phyloP scores from a whole-genome alignment of 2,113 vertebrate genomes.

The Paratilapia polleni region DNA sequence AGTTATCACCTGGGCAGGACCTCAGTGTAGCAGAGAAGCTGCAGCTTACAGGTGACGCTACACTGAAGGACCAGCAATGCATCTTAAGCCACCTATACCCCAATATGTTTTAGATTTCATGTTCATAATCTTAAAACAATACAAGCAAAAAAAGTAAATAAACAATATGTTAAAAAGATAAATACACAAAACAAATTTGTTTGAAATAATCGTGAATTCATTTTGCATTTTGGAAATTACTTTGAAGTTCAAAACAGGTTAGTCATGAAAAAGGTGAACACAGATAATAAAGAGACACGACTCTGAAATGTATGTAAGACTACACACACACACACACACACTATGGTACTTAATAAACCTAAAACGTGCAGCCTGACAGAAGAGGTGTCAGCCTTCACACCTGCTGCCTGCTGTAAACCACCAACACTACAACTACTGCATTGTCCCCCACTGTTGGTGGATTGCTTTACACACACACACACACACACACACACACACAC shows the following conservation, averaged over 20 bases:
- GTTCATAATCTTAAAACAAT: background rate
- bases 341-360: conserved; percentile 36
- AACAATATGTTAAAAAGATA: too few species aligned
- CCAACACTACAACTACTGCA: conserved; percentile 79
- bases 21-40: conserved; percentile 38
- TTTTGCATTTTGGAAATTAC: too few species aligned
- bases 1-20: conserved; percentile 57
- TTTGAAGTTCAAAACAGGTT: too few species aligned
- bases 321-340: background rate
- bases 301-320: background rate
- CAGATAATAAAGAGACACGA: background rate
- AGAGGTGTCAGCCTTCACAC: conserved; percentile 81
- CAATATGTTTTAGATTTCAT: background rate
- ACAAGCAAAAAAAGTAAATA: background rate
- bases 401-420: conserved; percentile 83
- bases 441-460: conserved; percentile 76
- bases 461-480: conserved; percentile 77
- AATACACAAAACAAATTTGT: too few species aligned
- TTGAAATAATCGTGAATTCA: too few species aligned
- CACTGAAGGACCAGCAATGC: background rate
- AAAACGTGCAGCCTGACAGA: conserved; percentile 60
- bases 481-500: conserved; percentile 31
- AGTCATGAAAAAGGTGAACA: too few species aligned
- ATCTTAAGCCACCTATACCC: too few species aligned
- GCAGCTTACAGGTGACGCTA: conserved; percentile 1